phyloP scores from a whole-genome alignment of 1,140 invertebrate genomes.

The Sycophaga agraensis region DNA sequence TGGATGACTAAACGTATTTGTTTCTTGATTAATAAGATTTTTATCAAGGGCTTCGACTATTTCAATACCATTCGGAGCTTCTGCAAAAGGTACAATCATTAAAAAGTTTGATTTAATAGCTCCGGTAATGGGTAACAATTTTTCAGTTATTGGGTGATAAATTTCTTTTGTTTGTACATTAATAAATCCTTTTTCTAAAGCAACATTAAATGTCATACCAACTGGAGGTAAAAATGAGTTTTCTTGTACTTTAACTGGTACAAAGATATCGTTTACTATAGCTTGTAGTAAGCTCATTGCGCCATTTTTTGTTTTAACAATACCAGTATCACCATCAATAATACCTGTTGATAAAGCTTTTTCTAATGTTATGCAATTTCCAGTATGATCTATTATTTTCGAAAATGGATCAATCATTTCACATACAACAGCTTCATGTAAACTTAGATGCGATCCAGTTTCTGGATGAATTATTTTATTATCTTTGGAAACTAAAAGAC shows the following conservation, averaged over 20 bases:
- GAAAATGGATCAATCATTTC: slow-evolving; percentile 83
- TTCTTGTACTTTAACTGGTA: slow-evolving; percentile 50
- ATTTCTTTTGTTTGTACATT: slow-evolving; percentile 70
- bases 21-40: neutral
- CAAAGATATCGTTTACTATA: neutral
- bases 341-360: slow-evolving; percentile 78
- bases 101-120: slow-evolving; percentile 78
- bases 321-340: slow-evolving; percentile 72
- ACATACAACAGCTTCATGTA: slow-evolving; percentile 82
- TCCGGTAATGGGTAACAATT: slow-evolving; percentile 67
- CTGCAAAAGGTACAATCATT: neutral
- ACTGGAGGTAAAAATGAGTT: slow-evolving; percentile 60
- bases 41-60: neutral
- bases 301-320: slow-evolving; percentile 67
- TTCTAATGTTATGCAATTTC: slow-evolving; percentile 70
- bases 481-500: slow-evolving; percentile 75
- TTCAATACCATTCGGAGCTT: neutral
- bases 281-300: slow-evolving; percentile 57
- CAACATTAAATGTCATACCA: slow-evolving; percentile 79
- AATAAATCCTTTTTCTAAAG: slow-evolving; percentile 75
- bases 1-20: neutral
- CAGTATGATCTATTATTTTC: slow-evolving; percentile 57
- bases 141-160: slow-evolving; percentile 78
- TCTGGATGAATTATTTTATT: slow-evolving; percentile 89
- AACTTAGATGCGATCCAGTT: slow-evolving; percentile 72